Evolutionary conservation across 1,140 invertebrate genomes (phyloP).

Genomic region (Drosophila saltans): DNA sequence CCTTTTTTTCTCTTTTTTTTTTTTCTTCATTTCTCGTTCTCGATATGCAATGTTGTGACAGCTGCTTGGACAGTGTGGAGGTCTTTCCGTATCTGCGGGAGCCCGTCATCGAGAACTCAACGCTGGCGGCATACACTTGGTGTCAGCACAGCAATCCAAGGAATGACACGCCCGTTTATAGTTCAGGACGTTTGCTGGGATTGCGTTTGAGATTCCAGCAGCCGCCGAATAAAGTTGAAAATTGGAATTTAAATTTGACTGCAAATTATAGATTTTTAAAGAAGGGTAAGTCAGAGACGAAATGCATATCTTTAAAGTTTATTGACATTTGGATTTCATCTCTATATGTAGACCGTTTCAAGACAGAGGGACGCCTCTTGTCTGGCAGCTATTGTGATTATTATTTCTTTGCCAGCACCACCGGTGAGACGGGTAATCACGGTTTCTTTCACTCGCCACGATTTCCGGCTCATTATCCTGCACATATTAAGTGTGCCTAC

Average conservation of each 20-base stretch:
- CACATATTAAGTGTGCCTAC: constrained; percentile 80
- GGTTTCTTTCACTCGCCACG: constrained; percentile 81
- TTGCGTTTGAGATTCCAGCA: constrained; percentile 69
- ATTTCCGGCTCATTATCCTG: constrained; percentile 81
- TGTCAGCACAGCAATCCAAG: constrained; percentile 69
- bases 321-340: not conserved
- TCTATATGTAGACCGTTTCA: constrained; percentile 56
- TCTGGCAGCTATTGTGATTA: constrained; percentile 79
- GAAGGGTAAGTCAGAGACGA: constrained; percentile 51
- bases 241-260: constrained; percentile 65
- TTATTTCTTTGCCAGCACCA: constrained; percentile 76
- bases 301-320: not conserved
- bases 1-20: not conserved
- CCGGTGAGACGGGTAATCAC: constrained; percentile 52
- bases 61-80: constrained; percentile 80
- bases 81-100: constrained; percentile 81
- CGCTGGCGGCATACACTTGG: constrained; percentile 69
- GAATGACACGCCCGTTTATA: constrained; percentile 78
- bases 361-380: constrained; percentile 74
- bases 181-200: constrained; percentile 66
- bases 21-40: constrained; percentile 41
- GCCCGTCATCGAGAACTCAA: constrained; percentile 79
- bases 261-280: constrained; percentile 78
- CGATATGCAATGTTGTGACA: constrained; percentile 69
- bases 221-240: constrained; percentile 43